Conservation (phyloP, 2,113 vertebrate genomes). For the Mesoclemmys tuberculata region DNA sequence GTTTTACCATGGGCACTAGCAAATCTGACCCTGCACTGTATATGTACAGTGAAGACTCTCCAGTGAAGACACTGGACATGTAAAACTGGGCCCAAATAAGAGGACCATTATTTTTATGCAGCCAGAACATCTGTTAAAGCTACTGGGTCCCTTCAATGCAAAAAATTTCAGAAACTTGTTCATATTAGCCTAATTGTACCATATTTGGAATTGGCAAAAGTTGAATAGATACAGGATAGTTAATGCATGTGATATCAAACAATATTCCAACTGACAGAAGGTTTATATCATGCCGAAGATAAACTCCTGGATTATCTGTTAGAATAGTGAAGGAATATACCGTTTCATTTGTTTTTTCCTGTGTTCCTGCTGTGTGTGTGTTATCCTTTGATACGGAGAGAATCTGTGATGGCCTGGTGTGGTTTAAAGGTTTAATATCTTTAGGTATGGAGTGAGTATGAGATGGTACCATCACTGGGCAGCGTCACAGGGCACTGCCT, state of each 20-base stretch:
- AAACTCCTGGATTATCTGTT: neutral
- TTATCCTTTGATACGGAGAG: neutral
- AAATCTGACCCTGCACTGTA: neutral
- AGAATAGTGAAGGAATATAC: neutral
- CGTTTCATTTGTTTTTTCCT: slow-evolving; percentile 16
- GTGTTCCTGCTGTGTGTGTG: neutral
- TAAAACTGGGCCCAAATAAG: neutral
- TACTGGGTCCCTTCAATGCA: neutral
- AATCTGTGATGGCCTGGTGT: neutral
- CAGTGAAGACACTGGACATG: neutral
- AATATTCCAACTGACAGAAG: neutral
- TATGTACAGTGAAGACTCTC: neutral
- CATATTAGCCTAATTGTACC: neutral
- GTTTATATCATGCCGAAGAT: neutral
- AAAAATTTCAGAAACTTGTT: neutral
- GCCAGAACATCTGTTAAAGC: rapidly evolving
- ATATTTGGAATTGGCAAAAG: too few species aligned
- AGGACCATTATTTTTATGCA: neutral
- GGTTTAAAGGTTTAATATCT: neutral
- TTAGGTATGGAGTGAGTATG: neutral
- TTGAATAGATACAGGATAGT: neutral
- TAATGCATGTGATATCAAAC: neutral
- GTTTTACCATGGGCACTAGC: neutral
- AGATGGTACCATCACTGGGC: neutral
- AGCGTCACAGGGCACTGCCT: neutral